phyloP scores from a whole-genome alignment of 2,797 vertebrate species.

The Rhynchotus rufescens region DNA sequence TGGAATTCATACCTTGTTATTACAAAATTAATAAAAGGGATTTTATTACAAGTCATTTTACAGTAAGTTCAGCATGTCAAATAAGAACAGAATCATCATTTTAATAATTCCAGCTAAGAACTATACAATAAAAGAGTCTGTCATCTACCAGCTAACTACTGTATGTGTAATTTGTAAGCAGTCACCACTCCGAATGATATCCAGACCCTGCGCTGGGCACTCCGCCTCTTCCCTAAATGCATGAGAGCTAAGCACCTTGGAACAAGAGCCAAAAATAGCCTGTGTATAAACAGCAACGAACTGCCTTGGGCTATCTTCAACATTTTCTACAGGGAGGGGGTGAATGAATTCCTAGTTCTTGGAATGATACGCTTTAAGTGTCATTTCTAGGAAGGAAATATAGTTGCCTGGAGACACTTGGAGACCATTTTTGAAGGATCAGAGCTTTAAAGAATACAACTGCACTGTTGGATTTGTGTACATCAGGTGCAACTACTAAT shows the following conservation, averaged over 20 bases:
- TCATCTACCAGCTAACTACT: background rate
- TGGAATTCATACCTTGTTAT: background rate
- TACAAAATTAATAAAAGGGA: background rate
- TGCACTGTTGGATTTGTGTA: background rate
- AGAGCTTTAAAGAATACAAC: background rate
- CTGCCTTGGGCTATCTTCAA: conserved; percentile 24
- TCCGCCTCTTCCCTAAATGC: background rate
- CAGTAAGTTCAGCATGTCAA: background rate
- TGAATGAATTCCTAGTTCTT: conserved; percentile 16
- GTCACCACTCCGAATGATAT: background rate
- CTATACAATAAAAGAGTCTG: background rate
- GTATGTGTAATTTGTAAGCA: background rate
- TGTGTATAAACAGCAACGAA: conserved; percentile 37
- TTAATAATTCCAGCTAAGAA: background rate
- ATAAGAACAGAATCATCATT: background rate
- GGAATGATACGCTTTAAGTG: background rate
- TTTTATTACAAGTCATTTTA: background rate
- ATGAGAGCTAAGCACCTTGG: background rate
- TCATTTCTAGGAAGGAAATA: background rate
- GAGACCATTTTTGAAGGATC: background rate
- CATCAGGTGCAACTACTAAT: background rate
- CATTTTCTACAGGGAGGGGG: conserved; percentile 33
- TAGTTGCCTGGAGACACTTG: background rate
- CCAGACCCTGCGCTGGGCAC: background rate
- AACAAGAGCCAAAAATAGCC: conserved; percentile 36